phyloP scores from a whole-genome alignment of 2,888 invertebrate species.

The Pinctada fucata region DNA sequence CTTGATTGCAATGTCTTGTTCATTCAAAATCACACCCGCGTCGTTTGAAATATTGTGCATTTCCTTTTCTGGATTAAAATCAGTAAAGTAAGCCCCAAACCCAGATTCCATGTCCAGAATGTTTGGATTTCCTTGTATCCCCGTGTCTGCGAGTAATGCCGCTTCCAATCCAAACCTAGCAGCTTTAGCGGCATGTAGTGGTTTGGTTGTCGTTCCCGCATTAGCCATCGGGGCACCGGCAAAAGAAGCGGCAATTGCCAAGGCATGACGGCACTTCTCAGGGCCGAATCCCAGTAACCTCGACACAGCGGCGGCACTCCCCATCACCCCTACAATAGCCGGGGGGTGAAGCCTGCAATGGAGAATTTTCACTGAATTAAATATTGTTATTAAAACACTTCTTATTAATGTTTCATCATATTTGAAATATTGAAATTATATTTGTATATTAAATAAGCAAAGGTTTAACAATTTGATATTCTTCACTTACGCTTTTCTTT shows the following conservation, averaged over 20 bases:
- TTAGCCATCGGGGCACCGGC: slow-evolving; percentile 69
- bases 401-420: no score
- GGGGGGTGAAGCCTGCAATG: slow-evolving; percentile 63
- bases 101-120: slow-evolving; percentile 62
- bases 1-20: slow-evolving; percentile 55
- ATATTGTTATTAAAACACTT: no score
- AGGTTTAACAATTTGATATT: no score
- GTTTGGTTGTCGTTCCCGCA: slow-evolving; percentile 65
- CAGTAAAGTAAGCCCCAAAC: slow-evolving; percentile 63
- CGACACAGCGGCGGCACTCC: slow-evolving; percentile 62
- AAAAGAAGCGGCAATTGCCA: slow-evolving; percentile 65
- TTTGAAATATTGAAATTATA: no score
- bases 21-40: slow-evolving; percentile 49
- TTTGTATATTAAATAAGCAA: no score
- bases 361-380: no score
- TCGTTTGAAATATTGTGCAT: slow-evolving; percentile 33
- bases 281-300: slow-evolving; percentile 55
- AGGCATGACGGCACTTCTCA: slow-evolving; percentile 54
- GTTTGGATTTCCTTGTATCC: slow-evolving; percentile 60
- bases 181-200: slow-evolving; percentile 63
- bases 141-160: slow-evolving; percentile 58
- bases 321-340: slow-evolving; percentile 67
- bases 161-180: slow-evolving; percentile 64
- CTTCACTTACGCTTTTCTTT: no score
- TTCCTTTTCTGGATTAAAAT: slow-evolving; percentile 56